Evolutionary conservation across 1,140 invertebrate genomes (phyloP), one percentile per base, ranked within the genome.

Genomic region (Olivierus martensii): DNA sequence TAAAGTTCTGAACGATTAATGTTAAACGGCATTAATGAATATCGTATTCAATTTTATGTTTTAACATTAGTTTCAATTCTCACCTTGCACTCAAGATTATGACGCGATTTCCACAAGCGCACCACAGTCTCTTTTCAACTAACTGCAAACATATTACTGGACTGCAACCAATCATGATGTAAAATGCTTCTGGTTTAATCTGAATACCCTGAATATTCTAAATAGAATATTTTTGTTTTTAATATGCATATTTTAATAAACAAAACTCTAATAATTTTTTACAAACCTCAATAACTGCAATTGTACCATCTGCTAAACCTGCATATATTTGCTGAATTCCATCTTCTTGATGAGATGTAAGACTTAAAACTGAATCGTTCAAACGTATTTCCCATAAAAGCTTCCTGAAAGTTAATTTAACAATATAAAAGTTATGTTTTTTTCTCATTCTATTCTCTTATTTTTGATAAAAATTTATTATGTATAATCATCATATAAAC

Each of bases 211-310:
- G 45, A 15, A 53, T 46, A 34, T 46, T 53, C 56, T 57, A n/a
- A n/a, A n/a, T n/a, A n/a, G n/a, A n/a, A n/a, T n/a, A n/a, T n/a
- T n/a, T n/a, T n/a, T n/a, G n/a, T n/a, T n/a, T n/a, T n/a, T n/a
- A n/a, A n/a, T n/a, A n/a, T n/a, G n/a, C n/a, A n/a, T n/a, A n/a
- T n/a, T n/a, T n/a, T n/a, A n/a, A n/a, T n/a, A n/a, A n/a, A n/a
- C n/a, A n/a, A n/a, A n/a, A n/a, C n/a, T n/a, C n/a, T n/a, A n/a
- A n/a, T n/a, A n/a, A n/a, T n/a, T n/a, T n/a, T 22, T 15, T 49
- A 18, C 28, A 52, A 57, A 73, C 72, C 63, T 75, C 74, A 28
- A 74, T 59, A 10, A 76, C 67, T 36, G 75, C 72, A 6, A 76
- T 54, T 3, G 72, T 74, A 34, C 74, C 74, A 62, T 76, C 73